Evolutionary conservation across 2,113 vertebrate genomes (phyloP).

Genomic region (Platichthys flesus): DNA sequence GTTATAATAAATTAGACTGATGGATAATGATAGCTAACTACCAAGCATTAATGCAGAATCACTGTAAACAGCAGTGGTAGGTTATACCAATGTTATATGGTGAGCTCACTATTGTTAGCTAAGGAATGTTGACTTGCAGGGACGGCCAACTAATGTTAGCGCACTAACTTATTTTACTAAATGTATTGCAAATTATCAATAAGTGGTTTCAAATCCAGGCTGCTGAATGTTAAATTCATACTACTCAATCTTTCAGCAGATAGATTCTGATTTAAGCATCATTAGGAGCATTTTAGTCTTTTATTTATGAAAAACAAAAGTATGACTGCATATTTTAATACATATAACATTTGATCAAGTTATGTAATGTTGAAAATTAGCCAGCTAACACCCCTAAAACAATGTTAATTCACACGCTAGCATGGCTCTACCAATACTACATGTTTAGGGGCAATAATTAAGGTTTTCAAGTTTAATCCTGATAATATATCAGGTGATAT

Average conservation of each 20-base stretch:
- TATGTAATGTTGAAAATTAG: background rate
- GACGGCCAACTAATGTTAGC: background rate
- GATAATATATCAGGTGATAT: background rate
- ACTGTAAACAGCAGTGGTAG: background rate
- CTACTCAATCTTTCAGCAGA: no score
- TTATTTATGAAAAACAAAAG: background rate
- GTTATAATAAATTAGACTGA: background rate
- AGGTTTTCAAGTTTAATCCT: background rate
- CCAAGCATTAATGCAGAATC: background rate
- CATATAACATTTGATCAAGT: background rate
- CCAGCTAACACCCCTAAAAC: background rate
- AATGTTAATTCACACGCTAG: background rate
- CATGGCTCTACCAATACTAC: background rate
- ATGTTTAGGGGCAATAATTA: background rate
- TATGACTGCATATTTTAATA: background rate
- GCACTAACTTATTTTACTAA: background rate
- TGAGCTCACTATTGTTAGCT: background rate
- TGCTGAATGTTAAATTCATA: no score
- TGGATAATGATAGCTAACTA: no score
- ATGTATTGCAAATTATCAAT: no score
- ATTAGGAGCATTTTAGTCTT: background rate
- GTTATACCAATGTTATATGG: background rate
- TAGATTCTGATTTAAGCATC: no score
- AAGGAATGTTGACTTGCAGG: background rate
- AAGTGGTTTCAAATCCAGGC: background rate